phyloP scores from a whole-genome alignment of 1,140 invertebrate species.

The Drosophila trapezifrons region DNA sequence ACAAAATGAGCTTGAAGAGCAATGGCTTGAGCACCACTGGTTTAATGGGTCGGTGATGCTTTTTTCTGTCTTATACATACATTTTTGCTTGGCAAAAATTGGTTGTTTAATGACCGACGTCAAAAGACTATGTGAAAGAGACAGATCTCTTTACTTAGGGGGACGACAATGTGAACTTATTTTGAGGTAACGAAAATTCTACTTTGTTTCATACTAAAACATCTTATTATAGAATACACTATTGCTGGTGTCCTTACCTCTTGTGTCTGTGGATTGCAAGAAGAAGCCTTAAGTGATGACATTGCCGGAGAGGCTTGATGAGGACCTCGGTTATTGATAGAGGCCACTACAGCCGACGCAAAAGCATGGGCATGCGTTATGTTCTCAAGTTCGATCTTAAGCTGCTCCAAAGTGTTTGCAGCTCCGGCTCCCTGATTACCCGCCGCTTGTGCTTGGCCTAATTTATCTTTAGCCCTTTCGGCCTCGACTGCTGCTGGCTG shows the following conservation, averaged over 20 bases:
- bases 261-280: constrained; percentile 51
- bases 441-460: constrained; percentile 37
- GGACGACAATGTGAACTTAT: background rate
- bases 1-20: too few relatives aligned
- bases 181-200: background rate
- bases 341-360: constrained; percentile 75
- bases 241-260: constrained; percentile 41
- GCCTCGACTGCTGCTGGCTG: constrained; percentile 17
- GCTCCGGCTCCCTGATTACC: constrained; percentile 72
- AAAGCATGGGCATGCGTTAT: constrained; percentile 85
- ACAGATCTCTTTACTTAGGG: too few relatives aligned
- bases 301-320: constrained; percentile 67
- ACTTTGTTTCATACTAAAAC: background rate
- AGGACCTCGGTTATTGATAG: constrained; percentile 57
- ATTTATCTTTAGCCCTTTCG: constrained; percentile 60
- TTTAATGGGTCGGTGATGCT: too few relatives aligned
- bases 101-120: too few relatives aligned
- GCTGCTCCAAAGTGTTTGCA: constrained; percentile 85
- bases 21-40: too few relatives aligned
- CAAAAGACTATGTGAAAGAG: too few relatives aligned
- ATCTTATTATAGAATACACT: too few relatives aligned
- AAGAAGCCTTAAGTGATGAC: constrained; percentile 56
- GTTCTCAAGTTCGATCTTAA: constrained; percentile 86
- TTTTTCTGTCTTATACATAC: too few relatives aligned
- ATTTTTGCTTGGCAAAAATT: too few relatives aligned